These are phyloP conservation scores for Vespertilio murinus DNA, from an alignment of 2,797 vertebrate genomes.

Conservation along the genomic window DNA sequence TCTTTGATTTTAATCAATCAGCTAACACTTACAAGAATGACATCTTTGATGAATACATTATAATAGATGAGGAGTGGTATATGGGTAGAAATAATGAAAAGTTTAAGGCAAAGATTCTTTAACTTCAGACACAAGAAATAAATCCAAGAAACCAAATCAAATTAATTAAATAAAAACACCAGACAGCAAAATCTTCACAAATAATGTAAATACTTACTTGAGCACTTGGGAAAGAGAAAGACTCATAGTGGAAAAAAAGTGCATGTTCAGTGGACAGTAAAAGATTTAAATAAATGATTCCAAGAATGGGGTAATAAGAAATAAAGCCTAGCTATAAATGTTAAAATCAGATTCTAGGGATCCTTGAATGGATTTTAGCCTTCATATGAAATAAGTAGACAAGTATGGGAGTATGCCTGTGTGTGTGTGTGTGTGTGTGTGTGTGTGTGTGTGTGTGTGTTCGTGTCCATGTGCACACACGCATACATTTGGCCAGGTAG, in stretches of 20 bases:
- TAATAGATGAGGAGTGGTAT: background rate
- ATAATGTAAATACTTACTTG: background rate
- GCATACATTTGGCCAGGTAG: background rate
- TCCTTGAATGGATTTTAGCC: background rate
- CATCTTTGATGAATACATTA: background rate
- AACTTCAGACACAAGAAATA: background rate
- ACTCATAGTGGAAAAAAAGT: background rate
- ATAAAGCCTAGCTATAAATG: background rate
- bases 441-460: background rate
- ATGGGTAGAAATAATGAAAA: background rate
- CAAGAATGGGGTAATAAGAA: background rate
- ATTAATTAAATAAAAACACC: background rate
- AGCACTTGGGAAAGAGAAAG: background rate
- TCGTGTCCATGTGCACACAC: too few species aligned
- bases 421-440: background rate
- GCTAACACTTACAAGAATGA: background rate
- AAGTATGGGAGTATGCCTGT: background rate
- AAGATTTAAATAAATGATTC: background rate
- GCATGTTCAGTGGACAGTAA: background rate
- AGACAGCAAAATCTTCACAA: slow-evolving; percentile 15
- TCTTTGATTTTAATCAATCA: background rate
- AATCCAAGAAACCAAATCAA: background rate
- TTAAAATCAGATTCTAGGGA: background rate
- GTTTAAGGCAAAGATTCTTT: background rate
- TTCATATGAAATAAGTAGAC: background rate